Evolutionary conservation across 2,797 vertebrate genomes (phyloP).

Genomic region (Glossophaga mutica): DNA sequence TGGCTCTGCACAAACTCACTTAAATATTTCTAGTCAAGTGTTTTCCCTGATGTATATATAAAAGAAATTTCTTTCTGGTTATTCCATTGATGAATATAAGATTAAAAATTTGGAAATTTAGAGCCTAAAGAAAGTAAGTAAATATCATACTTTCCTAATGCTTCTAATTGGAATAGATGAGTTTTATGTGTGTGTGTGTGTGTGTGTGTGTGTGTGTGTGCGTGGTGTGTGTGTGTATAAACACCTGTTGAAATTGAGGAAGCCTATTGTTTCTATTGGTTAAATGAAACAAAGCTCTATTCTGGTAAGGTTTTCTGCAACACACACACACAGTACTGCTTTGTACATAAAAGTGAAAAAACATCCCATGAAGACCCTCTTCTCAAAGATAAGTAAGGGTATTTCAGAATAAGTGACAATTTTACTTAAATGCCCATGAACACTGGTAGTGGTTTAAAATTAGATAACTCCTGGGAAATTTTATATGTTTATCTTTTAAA

Average conservation of each 20-base stretch:
- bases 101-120: neutral
- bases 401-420: neutral
- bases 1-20: conserved; percentile 10
- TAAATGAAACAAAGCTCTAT: conserved; percentile 38
- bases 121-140: neutral
- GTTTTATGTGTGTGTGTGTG: too few species aligned
- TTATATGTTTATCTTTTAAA: neutral
- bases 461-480: neutral
- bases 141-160: conserved; percentile 3
- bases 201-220: too few species aligned
- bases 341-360: neutral
- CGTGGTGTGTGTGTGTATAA: too few species aligned
- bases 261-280: neutral
- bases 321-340: neutral
- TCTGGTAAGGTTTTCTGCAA: neutral
- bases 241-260: conserved; percentile 5
- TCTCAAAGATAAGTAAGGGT: neutral
- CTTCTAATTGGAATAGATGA: neutral
- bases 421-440: neutral
- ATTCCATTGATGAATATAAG: neutral
- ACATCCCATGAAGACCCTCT: neutral
- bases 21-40: neutral
- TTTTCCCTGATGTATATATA: conserved; percentile 38
- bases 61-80: neutral
- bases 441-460: neutral